Evolutionary conservation across 1,140 invertebrate genomes (phyloP).

Genomic region (Cyrtorhinus lividipennis): DNA sequence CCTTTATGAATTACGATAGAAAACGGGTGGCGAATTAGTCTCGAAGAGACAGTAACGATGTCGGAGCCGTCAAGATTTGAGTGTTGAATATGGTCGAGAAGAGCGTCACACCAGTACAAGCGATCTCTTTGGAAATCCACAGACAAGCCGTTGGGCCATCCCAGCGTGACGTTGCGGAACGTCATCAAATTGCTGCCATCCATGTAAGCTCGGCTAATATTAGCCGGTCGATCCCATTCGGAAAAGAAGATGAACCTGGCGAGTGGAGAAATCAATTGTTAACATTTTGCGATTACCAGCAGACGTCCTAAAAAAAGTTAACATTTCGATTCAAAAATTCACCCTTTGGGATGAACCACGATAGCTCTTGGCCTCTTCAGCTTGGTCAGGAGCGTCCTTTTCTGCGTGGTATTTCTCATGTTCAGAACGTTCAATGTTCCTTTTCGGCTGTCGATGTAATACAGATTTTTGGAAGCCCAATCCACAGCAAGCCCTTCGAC

Average conservation of each 20-base stretch:
- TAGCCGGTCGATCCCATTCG: slow-evolving; percentile 90
- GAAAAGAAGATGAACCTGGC: too few species aligned
- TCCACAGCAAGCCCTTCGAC: too few species aligned
- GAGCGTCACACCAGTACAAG: slow-evolving; percentile 85
- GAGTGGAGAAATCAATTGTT: too few species aligned
- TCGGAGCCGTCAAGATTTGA: slow-evolving; percentile 87
- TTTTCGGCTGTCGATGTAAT: too few species aligned
- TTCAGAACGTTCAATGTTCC: too few species aligned
- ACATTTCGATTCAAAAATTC: too few species aligned
- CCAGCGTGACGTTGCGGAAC: slow-evolving; percentile 83
- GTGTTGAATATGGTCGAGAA: slow-evolving; percentile 91
- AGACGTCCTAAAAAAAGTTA: too few species aligned
- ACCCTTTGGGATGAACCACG: slow-evolving; percentile 92
- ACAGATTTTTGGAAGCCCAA: too few species aligned
- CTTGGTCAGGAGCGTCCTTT: slow-evolving; percentile 72
- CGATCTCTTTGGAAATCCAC: slow-evolving; percentile 78
- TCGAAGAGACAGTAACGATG: slow-evolving; percentile 76
- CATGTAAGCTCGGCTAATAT: slow-evolving; percentile 78
- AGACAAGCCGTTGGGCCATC: slow-evolving; percentile 90
- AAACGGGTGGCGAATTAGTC: slow-evolving; percentile 86
- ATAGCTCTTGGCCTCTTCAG: too few species aligned
- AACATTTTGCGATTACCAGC: too few species aligned
- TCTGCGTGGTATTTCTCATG: too few species aligned
- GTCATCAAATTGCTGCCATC: slow-evolving; percentile 75
- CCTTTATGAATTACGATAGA: slow-evolving; percentile 80